Evolutionary conservation across 1,140 invertebrate genomes (phyloP).

Genomic region (Megalopta genalis): DNA sequence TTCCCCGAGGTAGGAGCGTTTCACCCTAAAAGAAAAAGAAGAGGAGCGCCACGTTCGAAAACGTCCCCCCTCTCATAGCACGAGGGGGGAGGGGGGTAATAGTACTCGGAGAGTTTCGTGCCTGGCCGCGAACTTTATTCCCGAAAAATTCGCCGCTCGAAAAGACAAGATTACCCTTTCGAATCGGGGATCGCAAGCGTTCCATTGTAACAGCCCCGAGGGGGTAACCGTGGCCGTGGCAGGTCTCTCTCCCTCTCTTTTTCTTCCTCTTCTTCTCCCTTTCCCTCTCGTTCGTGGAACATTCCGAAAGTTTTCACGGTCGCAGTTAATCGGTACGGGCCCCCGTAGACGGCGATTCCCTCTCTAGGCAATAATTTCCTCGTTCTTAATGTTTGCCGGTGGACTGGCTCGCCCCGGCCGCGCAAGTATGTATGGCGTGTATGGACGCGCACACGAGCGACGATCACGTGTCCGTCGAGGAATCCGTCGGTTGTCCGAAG

Average conservation of each 20-base stretch:
- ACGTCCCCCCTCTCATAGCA: background rate
- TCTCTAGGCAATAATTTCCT: slow-evolving; percentile 60
- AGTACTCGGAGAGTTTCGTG: slow-evolving; percentile 17
- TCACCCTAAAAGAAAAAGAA: too few relatives aligned
- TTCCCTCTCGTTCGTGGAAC: background rate
- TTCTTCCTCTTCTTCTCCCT: too few relatives aligned
- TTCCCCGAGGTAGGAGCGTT: background rate
- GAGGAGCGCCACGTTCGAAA: background rate
- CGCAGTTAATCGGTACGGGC: slow-evolving; percentile 43
- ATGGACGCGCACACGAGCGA: background rate
- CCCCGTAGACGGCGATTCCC: slow-evolving; percentile 41
- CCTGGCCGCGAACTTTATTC: slow-evolving; percentile 10
- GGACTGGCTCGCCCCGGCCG: slow-evolving; percentile 25
- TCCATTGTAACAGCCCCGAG: slow-evolving; percentile 34
- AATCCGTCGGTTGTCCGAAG: slow-evolving; percentile 17
- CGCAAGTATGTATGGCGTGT: slow-evolving; percentile 21
- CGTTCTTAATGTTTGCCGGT: slow-evolving; percentile 54
- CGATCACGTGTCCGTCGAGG: background rate
- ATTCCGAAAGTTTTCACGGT: slow-evolving; percentile 42
- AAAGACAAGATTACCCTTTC: slow-evolving; percentile 44
- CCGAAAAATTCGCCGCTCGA: slow-evolving; percentile 30
- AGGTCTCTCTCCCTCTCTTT: background rate
- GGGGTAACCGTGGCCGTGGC: slow-evolving; percentile 31
- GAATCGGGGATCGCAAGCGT: slow-evolving; percentile 25
- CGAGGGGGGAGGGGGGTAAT: too few relatives aligned